Evolutionary conservation across 2,888 invertebrate genomes (phyloP), one percentile per base, ranked within the genome.

Genomic region (Unio delphinus): DNA sequence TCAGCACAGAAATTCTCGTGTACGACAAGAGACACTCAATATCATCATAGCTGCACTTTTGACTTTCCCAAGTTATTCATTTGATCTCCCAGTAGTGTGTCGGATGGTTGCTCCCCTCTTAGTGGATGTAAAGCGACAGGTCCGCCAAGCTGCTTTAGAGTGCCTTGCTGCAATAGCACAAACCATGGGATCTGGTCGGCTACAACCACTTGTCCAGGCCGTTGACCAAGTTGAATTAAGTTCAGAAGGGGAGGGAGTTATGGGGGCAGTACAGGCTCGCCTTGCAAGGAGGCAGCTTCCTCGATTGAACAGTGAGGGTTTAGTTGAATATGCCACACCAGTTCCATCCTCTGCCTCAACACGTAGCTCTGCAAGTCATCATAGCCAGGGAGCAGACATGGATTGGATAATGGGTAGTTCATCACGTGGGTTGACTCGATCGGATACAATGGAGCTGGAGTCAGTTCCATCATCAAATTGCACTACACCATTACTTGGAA

Each of bases 141-240:
- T 94, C 75, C 93, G 93, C 84, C 96, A 93, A 91, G 96, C 93
- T 75, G 94, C 92, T 69, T 92, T 96, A 67, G 96, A 96, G 88
- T 93, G 94, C 55, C 90, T 95, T 63, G 94, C 96, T 0, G 93
- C 94, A 34, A 89, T 96, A 60, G 94, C 94, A 4, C 95, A 95
- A 89, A 92, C 94, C 68, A 91, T 93, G 78, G 93, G 93, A 0
- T 91, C 92, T 54, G 91, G 92, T 30, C 87, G 90, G 72, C 82
- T 90, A 0, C 92, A 93, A 1, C 90, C 93, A 83, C 89, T 95
- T 77, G 87, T 92, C 63, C 86, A 91, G 63, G 90, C 90, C 59
- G 90, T 91, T 5, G 89, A 91, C 75, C 86, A 89, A 58, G 86
- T 90, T 6, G 91, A 92, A 79, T 80, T 88, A 11, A 86, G 83